These are phyloP conservation scores for Scaptomyza reducta DNA, from an alignment of 2,888 invertebrate species.

Conservation along the genomic window DNA sequence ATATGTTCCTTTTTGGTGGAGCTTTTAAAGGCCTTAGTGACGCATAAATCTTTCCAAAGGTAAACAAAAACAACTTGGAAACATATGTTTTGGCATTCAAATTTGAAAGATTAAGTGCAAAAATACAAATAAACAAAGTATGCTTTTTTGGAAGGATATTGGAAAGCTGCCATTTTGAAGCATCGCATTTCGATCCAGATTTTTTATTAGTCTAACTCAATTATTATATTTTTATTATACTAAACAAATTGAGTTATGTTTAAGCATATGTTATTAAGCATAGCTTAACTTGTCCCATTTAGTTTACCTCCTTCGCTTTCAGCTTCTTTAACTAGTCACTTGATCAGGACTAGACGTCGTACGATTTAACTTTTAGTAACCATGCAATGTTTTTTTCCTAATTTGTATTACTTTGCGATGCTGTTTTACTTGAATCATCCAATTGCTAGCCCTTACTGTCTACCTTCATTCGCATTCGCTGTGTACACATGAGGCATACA, in stretches of 20 bases:
- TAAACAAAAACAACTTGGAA: conserved; percentile 20
- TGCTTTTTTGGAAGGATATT: not conserved
- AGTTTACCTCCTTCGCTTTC: not conserved
- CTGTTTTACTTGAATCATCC: not conserved
- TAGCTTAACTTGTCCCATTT: not conserved
- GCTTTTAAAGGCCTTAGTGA: conserved; percentile 40
- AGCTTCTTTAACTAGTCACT: conserved; percentile 1
- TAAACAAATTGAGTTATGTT: not conserved
- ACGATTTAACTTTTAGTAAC: not conserved
- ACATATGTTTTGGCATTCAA: conserved; percentile 13
- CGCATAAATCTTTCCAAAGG: conserved; percentile 57
- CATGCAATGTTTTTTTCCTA: conserved; percentile 53
- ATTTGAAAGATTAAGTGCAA: not conserved
- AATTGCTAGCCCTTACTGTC: not conserved
- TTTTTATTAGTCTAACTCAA: not conserved
- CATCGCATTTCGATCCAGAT: not conserved
- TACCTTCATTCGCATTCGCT: not conserved
- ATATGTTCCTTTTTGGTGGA: conserved; percentile 54
- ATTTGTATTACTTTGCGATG: conserved; percentile 46
- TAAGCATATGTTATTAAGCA: conserved; percentile 11
- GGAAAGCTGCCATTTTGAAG: not conserved
- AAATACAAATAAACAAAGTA: no score
- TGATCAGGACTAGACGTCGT: no score
- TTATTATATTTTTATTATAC: conserved; percentile 22
- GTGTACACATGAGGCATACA: conserved; percentile 14